These are phyloP conservation scores for Meloidogyne floridensis DNA, from an alignment of 1,140 invertebrate genomes.

Conservation along the genomic window DNA sequence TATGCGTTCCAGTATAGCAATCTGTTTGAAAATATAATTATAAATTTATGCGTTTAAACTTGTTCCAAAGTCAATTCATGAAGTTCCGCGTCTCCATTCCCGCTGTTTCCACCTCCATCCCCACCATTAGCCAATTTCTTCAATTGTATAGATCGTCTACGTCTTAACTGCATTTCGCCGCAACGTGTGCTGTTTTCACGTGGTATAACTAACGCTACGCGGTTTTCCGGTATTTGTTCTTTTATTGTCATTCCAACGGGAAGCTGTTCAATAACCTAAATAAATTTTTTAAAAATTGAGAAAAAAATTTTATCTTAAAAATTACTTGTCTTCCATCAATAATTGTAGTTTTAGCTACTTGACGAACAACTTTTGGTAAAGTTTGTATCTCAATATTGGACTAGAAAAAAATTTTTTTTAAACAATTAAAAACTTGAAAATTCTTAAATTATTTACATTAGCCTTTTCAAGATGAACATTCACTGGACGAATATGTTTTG, in stretches of 20 bases:
- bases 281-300: neutral
- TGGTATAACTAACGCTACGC: slow-evolving; percentile 32
- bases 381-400: slow-evolving; percentile 35
- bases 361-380: slow-evolving; percentile 27
- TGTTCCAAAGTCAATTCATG: slow-evolving; percentile 1
- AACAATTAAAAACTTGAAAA: neutral
- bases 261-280: slow-evolving; percentile 35
- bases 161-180: slow-evolving; percentile 37
- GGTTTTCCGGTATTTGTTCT: slow-evolving; percentile 26
- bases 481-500: slow-evolving; percentile 32
- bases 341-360: slow-evolving; percentile 29
- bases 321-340: slow-evolving; percentile 37
- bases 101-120: neutral
- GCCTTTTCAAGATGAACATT: slow-evolving; percentile 32
- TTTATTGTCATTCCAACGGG: slow-evolving; percentile 32
- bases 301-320: neutral
- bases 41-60: neutral
- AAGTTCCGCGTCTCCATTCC: slow-evolving; percentile 18
- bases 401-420: slow-evolving; percentile 16
- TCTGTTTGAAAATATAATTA: slow-evolving; percentile 20
- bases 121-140: slow-evolving; percentile 13
- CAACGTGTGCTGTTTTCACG: slow-evolving; percentile 36
- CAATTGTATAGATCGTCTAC: slow-evolving; percentile 25
- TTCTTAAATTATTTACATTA: slow-evolving; percentile 18
- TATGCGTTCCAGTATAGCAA: slow-evolving; percentile 35